These are phyloP conservation scores for Arbacia lixula DNA, from an alignment of 53 echinoderm and acorn worm species.

Conservation along the genomic window DNA sequence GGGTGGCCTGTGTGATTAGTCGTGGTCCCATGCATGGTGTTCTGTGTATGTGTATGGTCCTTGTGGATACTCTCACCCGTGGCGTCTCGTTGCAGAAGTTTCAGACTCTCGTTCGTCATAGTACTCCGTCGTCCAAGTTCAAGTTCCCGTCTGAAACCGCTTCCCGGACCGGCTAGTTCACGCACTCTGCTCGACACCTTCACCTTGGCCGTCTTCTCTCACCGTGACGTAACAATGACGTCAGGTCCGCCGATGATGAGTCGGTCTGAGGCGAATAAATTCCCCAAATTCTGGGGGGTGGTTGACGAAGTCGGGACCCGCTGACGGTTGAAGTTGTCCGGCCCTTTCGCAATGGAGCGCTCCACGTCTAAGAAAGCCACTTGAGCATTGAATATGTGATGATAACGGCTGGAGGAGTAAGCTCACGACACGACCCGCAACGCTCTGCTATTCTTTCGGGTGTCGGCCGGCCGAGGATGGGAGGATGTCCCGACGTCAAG, in stretches of 20 bases:
- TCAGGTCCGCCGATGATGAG: background rate
- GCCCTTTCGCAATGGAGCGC: background rate
- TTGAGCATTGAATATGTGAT: conserved; percentile 6
- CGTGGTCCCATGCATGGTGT: conserved; percentile 46
- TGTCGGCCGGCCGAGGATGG: background rate
- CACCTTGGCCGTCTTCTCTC: too few relatives aligned
- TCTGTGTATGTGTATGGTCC: conserved; percentile 34
- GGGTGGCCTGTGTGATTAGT: background rate
- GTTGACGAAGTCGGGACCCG: too few relatives aligned
- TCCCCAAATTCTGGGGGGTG: background rate
- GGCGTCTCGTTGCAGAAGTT: conserved; percentile 37
- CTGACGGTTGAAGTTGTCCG: background rate
- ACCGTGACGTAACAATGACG: conserved; percentile 21
- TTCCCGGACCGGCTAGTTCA: conserved; percentile 5
- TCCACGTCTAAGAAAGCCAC: background rate
- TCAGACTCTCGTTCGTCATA: conserved; percentile 53
- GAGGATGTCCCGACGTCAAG: conserved; percentile 30
- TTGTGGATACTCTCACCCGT: conserved; percentile 14
- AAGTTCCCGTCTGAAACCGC: too few relatives aligned
- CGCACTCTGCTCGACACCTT: background rate
- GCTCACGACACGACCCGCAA: too few relatives aligned
- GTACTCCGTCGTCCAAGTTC: too few relatives aligned
- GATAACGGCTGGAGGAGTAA: background rate
- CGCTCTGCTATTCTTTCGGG: background rate
- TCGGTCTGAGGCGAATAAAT: too few relatives aligned